phyloP scores from a whole-genome alignment of 2,113 vertebrate species.

The Tychaedon coryphoeus region DNA sequence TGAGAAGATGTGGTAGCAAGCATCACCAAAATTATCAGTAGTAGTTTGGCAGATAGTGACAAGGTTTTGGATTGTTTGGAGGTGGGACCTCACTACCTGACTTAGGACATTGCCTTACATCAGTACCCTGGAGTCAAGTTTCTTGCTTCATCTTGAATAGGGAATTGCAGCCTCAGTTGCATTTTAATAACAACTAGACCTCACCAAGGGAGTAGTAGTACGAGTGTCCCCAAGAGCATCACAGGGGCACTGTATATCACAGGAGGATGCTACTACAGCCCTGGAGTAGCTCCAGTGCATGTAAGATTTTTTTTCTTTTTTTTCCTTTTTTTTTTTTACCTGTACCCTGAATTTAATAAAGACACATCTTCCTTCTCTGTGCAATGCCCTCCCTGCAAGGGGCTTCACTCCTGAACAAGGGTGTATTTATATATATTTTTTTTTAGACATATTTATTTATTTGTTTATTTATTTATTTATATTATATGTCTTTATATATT shows the following conservation, averaged over 20 bases:
- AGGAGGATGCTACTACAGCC: neutral
- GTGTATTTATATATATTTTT: neutral
- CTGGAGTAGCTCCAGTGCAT: neutral
- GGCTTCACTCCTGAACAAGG: neutral
- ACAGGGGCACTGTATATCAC: neutral
- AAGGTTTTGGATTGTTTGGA: neutral
- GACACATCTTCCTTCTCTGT: neutral
- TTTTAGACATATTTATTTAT: too few relatives aligned
- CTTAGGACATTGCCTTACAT: neutral
- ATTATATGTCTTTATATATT: too few relatives aligned
- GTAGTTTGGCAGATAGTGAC: neutral
- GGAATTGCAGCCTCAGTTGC: neutral
- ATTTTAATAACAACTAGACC: neutral
- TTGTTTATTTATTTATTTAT: too few relatives aligned
- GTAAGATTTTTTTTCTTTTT: neutral
- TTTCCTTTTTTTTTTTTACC: neutral
- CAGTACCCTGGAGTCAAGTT: neutral
- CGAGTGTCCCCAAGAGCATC: fast-evolving
- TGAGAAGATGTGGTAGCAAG: neutral
- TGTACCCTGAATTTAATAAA: neutral
- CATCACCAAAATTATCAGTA: neutral
- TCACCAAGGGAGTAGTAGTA: fast-evolving
- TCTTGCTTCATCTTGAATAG: neutral
- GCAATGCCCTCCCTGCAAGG: neutral
- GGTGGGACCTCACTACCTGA: fast-evolving